These are phyloP conservation scores for Carpatolechia fugitivella DNA, from an alignment of 2,888 invertebrate species.

Conservation along the genomic window DNA sequence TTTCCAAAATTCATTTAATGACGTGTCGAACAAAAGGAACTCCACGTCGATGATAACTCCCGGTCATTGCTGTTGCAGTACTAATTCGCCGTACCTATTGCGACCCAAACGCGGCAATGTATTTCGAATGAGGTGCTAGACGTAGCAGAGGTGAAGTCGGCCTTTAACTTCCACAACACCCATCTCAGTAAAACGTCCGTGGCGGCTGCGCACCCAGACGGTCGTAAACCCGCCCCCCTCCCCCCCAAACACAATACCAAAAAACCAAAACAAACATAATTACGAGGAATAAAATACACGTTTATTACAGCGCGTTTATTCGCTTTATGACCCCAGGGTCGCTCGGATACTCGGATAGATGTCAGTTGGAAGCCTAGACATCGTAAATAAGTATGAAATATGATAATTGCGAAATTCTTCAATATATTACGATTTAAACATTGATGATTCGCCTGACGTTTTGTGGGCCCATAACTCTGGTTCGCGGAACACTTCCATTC, in stretches of 20 bases:
- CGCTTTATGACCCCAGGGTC: conserved; percentile 68
- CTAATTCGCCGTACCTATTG: too few relatives aligned
- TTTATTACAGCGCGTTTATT: conserved; percentile 64
- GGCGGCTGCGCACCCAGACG: conserved; percentile 33
- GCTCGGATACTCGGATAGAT: conserved; percentile 68
- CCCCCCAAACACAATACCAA: conserved; percentile 29
- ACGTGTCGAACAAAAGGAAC: too few relatives aligned
- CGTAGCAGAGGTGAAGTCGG: too few relatives aligned
- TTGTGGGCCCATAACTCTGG: conserved; percentile 70
- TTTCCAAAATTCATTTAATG: too few relatives aligned
- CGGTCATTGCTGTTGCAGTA: too few relatives aligned
- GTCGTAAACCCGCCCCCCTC: conserved; percentile 43
- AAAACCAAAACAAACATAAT: conserved; percentile 63
- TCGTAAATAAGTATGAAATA: conserved; percentile 79
- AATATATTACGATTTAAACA: conserved; percentile 78
- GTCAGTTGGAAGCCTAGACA: conserved; percentile 71
- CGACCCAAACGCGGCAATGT: too few relatives aligned
- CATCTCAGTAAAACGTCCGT: conserved; percentile 15
- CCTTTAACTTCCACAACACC: conserved; percentile 14
- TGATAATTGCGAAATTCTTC: conserved; percentile 79
- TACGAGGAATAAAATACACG: conserved; percentile 63
- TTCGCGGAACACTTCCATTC: conserved; percentile 54
- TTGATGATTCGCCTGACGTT: conserved; percentile 76
- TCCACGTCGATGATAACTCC: too few relatives aligned
- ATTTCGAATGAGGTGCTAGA: too few relatives aligned